Conservation (phyloP, 2,888 invertebrate species). For the Coecobrya sp. region DNA sequence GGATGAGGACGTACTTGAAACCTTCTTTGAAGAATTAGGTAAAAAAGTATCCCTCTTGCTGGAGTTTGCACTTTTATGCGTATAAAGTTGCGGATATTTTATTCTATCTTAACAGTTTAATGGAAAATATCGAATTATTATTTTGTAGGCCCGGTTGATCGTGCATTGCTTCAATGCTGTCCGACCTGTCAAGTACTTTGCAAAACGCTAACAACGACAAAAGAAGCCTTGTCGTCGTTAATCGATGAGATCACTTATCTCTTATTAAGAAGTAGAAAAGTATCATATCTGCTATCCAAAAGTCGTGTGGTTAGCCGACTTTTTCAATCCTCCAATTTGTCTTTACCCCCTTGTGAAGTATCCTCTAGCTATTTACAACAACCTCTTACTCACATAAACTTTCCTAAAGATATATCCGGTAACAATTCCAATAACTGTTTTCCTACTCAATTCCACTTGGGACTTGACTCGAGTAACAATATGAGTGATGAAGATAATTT, state of each 20-base stretch:
- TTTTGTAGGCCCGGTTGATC: slow-evolving; percentile 76
- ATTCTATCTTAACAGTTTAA: too few species aligned
- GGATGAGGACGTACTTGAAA: slow-evolving; percentile 77
- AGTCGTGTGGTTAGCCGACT: slow-evolving; percentile 75
- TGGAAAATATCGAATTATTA: too few species aligned
- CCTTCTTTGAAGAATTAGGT: slow-evolving; percentile 80
- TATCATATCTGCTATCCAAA: slow-evolving; percentile 75
- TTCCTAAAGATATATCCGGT: slow-evolving; percentile 57
- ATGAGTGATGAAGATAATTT: slow-evolving; percentile 55
- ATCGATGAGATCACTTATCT: slow-evolving; percentile 79
- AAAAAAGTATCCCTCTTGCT: background rate
- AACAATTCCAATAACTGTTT: slow-evolving; percentile 55
- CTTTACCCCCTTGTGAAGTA: slow-evolving; percentile 68
- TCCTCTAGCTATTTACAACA: slow-evolving; percentile 69
- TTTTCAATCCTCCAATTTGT: slow-evolving; percentile 71
- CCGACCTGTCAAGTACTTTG: slow-evolving; percentile 77
- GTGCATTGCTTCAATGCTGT: slow-evolving; percentile 77
- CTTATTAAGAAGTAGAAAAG: slow-evolving; percentile 71
- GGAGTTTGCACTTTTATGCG: background rate
- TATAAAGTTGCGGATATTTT: too few species aligned
- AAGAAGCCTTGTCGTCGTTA: slow-evolving; percentile 73
- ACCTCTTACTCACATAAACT: slow-evolving; percentile 66
- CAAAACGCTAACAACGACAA: slow-evolving; percentile 65
- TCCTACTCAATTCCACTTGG: slow-evolving; percentile 66
- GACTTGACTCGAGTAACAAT: slow-evolving; percentile 68